Base-by-base conservation (phyloP, 2,888 invertebrate species). In the Drosophila anceps region DNA sequence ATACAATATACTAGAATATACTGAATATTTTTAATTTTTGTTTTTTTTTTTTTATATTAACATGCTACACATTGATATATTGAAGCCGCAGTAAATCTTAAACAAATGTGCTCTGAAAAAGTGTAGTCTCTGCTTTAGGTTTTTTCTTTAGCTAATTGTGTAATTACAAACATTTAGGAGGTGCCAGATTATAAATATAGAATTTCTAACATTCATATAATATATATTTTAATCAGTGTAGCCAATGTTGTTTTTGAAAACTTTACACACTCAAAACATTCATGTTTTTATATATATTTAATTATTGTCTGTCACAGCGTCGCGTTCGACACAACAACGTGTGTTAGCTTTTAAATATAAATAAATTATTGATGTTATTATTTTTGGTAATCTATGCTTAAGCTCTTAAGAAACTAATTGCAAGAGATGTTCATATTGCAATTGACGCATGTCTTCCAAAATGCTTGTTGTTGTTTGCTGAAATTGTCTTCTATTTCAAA, bases 281-380 rank as follows among this genome's bases (percentile, higher is more conserved):
- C 71, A 51, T 48, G 31, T 75, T 76, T 59, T 76, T 75, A 58
- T 67, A 70, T 71, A 70, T 73, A 77, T 77, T 82, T 83, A 88
- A 86, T 92, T 93, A 93, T 93, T 93, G 93, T 93, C 93, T 91
- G 91, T 92, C 93, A 93, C 93, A 93, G 93, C 93, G 91, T 92
- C 90, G 88, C 84, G 89, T 87, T 87, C 71, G 76, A 69, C 80
- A 86, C 84, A 84, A 84, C 84, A 86, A 83, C 85, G 85, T 84
- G 85, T 85, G 85, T 73, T 80, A 73, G 68, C 61, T 44, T 70
- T 81, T 74, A 76, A 86, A 83, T 87, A 81, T 72, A 70, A 55
- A 43, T 71, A 69, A 75, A 79, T 73, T 2, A 82, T 55, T 58
- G 20, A n/a, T 62, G 46, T 46, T 54, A 33, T 48, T 29, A 29